These are phyloP conservation scores for Seira ritae DNA, from an alignment of 2,888 invertebrate genomes.

Conservation along the genomic window DNA sequence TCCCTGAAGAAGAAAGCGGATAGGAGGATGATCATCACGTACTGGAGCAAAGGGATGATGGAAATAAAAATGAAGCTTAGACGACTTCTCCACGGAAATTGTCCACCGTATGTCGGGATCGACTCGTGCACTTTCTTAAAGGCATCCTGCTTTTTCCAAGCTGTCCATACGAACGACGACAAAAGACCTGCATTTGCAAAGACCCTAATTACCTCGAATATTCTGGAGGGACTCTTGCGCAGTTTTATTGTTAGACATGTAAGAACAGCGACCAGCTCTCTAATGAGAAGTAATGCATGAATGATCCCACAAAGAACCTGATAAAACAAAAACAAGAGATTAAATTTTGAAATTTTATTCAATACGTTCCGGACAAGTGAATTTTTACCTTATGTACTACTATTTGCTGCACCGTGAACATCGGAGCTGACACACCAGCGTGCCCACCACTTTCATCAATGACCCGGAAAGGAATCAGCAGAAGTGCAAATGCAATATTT, in stretches of 20 bases:
- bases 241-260: neutral
- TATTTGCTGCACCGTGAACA: neutral
- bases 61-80: neutral
- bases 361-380: neutral
- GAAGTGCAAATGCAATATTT: conserved; percentile 13
- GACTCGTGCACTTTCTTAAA: neutral
- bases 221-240: neutral
- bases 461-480: conserved; percentile 19
- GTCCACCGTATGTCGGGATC: neutral
- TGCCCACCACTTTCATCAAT: neutral
- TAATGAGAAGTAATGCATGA: neutral
- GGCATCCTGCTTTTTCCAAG: conserved; percentile 10
- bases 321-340: no score
- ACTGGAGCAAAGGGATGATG: neutral
- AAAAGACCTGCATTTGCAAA: neutral
- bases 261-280: neutral
- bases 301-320: neutral
- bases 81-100: neutral
- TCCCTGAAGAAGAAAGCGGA: neutral
- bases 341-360: neutral
- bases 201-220: neutral
- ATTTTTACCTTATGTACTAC: conserved; percentile 27
- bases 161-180: neutral
- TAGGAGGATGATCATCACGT: neutral
- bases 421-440: neutral